Conservation (phyloP, 1,140 invertebrate species). For the Drosophila watanabei region DNA sequence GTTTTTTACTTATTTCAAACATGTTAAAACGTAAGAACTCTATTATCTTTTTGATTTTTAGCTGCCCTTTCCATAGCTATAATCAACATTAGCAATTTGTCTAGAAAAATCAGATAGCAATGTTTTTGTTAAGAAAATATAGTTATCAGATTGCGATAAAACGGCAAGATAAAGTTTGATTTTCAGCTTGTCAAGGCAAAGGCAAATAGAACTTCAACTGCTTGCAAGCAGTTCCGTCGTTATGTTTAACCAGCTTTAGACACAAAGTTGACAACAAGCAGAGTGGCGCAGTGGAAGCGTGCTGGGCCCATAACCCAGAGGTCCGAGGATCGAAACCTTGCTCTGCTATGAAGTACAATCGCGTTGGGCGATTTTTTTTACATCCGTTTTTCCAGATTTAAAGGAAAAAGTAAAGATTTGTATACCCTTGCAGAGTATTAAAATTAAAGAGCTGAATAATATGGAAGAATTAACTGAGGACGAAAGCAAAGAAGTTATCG, state of each 20-base stretch:
- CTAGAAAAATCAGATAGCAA: neutral
- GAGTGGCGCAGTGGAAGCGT: constrained; percentile 99
- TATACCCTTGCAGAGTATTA: too few relatives aligned
- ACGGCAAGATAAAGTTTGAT: neutral
- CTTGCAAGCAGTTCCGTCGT: constrained; percentile 12
- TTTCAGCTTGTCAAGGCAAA: neutral
- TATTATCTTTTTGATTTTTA: too few relatives aligned
- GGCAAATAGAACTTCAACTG: neutral
- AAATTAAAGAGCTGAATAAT: too few relatives aligned
- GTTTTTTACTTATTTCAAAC: too few relatives aligned
- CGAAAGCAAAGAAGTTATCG: too few relatives aligned
- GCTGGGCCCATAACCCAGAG: constrained; percentile 99
- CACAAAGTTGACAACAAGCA: constrained; percentile 87
- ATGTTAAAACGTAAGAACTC: neutral
- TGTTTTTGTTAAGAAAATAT: neutral
- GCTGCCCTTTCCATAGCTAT: too few relatives aligned
- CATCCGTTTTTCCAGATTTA: too few relatives aligned
- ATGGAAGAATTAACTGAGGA: too few relatives aligned
- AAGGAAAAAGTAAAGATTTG: too few relatives aligned
- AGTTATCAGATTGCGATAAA: neutral
- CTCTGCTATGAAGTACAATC: constrained; percentile 89
- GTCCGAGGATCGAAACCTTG: constrained; percentile 98
- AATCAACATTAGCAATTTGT: too few relatives aligned
- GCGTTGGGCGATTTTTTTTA: neutral
- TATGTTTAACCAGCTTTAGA: neutral